These are phyloP conservation scores for Epinephelus cyanopodus DNA, from an alignment of 2,113 vertebrate genomes.

Conservation along the genomic window DNA sequence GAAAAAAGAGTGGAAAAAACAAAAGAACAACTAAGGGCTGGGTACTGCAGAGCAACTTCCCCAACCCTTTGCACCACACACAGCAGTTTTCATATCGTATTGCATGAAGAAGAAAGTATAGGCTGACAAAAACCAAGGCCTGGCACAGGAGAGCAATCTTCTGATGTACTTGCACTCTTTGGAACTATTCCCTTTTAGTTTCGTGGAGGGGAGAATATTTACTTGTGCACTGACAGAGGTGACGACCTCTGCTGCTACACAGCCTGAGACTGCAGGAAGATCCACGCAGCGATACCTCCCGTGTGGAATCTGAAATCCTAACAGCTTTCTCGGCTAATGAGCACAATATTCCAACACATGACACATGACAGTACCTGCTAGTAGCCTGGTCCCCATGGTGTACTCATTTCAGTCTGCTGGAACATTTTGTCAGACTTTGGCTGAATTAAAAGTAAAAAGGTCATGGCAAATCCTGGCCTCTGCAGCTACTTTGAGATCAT, in stretches of 20 bases:
- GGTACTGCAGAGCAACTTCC: not conserved
- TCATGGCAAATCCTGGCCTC: constrained; percentile 9
- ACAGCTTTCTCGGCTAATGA: constrained; percentile 26
- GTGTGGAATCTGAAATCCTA: constrained; percentile 31
- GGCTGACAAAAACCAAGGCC: constrained; percentile 18
- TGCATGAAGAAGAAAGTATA: constrained; percentile 22
- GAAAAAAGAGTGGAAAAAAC: not conserved
- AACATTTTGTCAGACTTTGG: constrained; percentile 10
- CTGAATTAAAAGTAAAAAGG: constrained; percentile 5
- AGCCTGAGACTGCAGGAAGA: constrained; percentile 30
- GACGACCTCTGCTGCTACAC: constrained; percentile 26
- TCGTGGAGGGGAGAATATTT: constrained; percentile 14
- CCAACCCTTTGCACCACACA: not conserved
- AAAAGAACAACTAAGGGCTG: not conserved
- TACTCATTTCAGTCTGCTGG: constrained; percentile 9
- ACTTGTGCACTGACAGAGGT: constrained; percentile 24
- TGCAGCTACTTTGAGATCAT: constrained; percentile 10
- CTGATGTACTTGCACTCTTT: not conserved
- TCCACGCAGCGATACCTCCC: constrained; percentile 1
- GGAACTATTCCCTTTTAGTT: constrained; percentile 23
- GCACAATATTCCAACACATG: constrained; percentile 10
- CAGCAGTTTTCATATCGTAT: constrained; percentile 12
- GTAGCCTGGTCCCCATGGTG: constrained; percentile 9
- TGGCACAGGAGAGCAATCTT: not conserved
- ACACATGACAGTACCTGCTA: constrained; percentile 19